Evolutionary conservation across 2,888 invertebrate genomes (phyloP).

Genomic region (Caenorhabditis sp.): DNA sequence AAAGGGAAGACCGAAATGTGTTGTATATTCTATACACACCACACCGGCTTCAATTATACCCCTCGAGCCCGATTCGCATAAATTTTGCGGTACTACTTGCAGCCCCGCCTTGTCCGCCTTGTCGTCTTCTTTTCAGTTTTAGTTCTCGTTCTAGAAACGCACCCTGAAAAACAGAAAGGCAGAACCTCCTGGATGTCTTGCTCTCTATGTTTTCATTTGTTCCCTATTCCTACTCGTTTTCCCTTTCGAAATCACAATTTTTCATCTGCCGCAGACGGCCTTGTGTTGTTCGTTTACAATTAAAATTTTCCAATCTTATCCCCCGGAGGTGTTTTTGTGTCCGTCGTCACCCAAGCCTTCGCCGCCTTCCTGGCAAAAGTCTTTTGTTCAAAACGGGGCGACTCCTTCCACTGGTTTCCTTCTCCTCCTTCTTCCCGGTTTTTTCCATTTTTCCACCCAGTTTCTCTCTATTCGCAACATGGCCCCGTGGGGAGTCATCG

Average conservation of each 20-base stretch:
- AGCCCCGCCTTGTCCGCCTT: constrained; percentile 23
- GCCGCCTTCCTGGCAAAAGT: constrained; percentile 9
- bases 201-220: constrained; percentile 2
- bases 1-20: constrained; percentile 11
- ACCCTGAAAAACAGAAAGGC: not conserved
- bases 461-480: constrained; percentile 54
- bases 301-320: constrained; percentile 20
- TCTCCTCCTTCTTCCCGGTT: constrained; percentile 26
- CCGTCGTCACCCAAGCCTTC: constrained; percentile 1
- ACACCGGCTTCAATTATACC: constrained; percentile 32
- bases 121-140: not conserved
- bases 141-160: not conserved
- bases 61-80: constrained; percentile 28
- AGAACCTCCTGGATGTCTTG: not conserved
- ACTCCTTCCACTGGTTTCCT: no score
- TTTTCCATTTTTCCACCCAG: constrained; percentile 59
- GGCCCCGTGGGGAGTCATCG: constrained; percentile 60
- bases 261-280: not conserved
- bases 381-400: constrained; percentile 36
- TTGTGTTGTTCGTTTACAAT: constrained; percentile 11
- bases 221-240: constrained; percentile 1
- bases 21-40: constrained; percentile 33
- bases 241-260: constrained; percentile 31
- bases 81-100: constrained; percentile 30
- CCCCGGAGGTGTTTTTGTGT: constrained; percentile 24